Percentiles rank a stretch among this genome's conserved stretches.
These are phyloP conservation scores for Heliconius aoede DNA, from an alignment of 2,888 invertebrate species.

Conservation along the genomic window DNA sequence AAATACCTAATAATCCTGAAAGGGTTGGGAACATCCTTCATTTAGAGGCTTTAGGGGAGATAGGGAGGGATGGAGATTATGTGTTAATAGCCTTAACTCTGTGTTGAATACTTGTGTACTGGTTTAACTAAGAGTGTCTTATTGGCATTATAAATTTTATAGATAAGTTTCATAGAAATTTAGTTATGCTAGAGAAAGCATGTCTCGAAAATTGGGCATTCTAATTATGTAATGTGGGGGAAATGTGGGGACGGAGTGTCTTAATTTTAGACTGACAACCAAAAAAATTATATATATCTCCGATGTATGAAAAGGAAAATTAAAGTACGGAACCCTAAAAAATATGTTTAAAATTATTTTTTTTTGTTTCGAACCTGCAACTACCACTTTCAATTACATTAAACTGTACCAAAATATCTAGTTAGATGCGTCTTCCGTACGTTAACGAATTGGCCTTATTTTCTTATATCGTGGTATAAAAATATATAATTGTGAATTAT, in stretches of 20 bases:
- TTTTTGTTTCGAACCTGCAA: not conserved
- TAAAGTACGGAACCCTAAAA: too few species aligned
- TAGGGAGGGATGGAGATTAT: constrained; percentile 16
- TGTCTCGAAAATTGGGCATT: too few species aligned
- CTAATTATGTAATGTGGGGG: too few species aligned
- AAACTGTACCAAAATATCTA: not conserved
- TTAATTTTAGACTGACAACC: too few species aligned
- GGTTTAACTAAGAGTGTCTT: not conserved
- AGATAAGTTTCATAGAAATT: too few species aligned
- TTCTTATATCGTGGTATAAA: not conserved
- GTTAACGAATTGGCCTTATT: constrained; percentile 12
- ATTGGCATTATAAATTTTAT: not conserved
- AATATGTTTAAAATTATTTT: too few species aligned
- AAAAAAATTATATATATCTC: too few species aligned
- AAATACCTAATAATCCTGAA: constrained; percentile 9
- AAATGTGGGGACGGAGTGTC: too few species aligned
- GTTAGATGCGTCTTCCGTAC: not conserved
- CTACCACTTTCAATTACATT: not conserved
- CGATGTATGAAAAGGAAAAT: too few species aligned
- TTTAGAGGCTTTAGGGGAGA: constrained; percentile 5
- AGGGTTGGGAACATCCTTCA: constrained; percentile 18
- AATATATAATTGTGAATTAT: not conserved
- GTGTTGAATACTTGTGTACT: constrained; percentile 26
- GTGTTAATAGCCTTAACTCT: constrained; percentile 29
- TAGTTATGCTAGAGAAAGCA: too few species aligned